These are phyloP conservation scores for Leptopilina myrica DNA, from an alignment of 2,888 invertebrate genomes.

Conservation along the genomic window DNA sequence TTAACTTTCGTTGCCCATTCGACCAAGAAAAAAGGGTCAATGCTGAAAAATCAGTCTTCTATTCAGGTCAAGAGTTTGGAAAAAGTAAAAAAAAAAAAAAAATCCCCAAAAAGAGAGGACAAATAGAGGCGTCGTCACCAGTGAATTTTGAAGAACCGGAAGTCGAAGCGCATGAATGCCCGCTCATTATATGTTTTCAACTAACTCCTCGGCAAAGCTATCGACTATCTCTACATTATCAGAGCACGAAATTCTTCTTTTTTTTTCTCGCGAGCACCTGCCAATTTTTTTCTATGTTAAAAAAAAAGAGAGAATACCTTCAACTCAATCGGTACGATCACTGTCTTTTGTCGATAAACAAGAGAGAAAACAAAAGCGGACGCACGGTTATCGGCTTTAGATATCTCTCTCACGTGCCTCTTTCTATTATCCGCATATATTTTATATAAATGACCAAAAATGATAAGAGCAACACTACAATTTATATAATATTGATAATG, in stretches of 20 bases:
- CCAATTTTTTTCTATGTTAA: background rate
- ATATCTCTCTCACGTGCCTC: constrained; percentile 53
- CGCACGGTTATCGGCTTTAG: constrained; percentile 54
- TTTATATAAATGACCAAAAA: constrained; percentile 46
- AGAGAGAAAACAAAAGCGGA: constrained; percentile 21
- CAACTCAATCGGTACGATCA: constrained; percentile 27
- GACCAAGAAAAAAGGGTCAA: constrained; percentile 25
- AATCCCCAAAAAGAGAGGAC: too few relatives aligned
- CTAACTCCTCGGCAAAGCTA: background rate
- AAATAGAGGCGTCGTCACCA: too few relatives aligned
- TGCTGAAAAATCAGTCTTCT: constrained; percentile 6
- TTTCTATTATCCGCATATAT: constrained; percentile 43
- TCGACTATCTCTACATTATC: constrained; percentile 25
- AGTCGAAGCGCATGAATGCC: constrained; percentile 24
- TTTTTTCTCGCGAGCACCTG: background rate
- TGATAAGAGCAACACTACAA: constrained; percentile 36
- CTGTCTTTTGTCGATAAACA: constrained; percentile 8
- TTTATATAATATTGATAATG: constrained; percentile 18
- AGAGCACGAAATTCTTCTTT: background rate
- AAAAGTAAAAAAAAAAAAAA: background rate
- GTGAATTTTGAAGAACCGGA: constrained; percentile 20
- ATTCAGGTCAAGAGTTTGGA: constrained; percentile 20
- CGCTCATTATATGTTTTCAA: background rate
- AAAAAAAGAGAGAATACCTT: background rate
- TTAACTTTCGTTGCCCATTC: background rate